Conservation (phyloP, 92 coral and sea anemone species). For the Epizoanthus fatuus region DNA sequence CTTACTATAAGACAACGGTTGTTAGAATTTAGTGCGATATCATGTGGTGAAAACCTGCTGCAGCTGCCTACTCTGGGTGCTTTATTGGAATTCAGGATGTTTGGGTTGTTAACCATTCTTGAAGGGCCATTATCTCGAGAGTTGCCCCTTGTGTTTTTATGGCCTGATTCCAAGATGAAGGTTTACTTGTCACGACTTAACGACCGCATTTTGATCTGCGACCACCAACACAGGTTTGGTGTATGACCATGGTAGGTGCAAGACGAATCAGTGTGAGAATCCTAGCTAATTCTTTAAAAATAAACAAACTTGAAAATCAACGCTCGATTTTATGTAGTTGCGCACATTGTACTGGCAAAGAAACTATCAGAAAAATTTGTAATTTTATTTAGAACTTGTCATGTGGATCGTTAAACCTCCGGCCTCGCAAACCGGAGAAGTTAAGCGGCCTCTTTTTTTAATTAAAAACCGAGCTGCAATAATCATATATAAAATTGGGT, state of each 20-base stretch:
- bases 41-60: no score
- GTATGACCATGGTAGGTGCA: not conserved
- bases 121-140: conserved; percentile 21
- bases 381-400: conserved; percentile 6
- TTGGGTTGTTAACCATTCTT: conserved; percentile 30
- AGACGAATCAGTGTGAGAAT: conserved; percentile 6
- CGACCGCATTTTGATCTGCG: not conserved
- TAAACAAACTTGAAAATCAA: conserved; percentile 3
- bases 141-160: conserved; percentile 1
- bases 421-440: not conserved
- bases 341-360: conserved; percentile 8
- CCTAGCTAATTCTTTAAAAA: conserved; percentile 9
- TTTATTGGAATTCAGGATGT: conserved; percentile 50
- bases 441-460: conserved; percentile 14
- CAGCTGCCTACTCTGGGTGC: no score
- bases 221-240: conserved; percentile 18
- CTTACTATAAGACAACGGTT: no score
- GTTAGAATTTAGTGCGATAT: no score
- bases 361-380: conserved; percentile 6
- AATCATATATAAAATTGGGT: conserved; percentile 32
- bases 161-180: conserved; percentile 19
- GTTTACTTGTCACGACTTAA: not conserved
- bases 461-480: conserved; percentile 32
- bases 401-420: not conserved
- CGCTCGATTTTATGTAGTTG: no score